Conservation (phyloP, 2,888 invertebrate species). For the Amblyjoppa proteus region DNA sequence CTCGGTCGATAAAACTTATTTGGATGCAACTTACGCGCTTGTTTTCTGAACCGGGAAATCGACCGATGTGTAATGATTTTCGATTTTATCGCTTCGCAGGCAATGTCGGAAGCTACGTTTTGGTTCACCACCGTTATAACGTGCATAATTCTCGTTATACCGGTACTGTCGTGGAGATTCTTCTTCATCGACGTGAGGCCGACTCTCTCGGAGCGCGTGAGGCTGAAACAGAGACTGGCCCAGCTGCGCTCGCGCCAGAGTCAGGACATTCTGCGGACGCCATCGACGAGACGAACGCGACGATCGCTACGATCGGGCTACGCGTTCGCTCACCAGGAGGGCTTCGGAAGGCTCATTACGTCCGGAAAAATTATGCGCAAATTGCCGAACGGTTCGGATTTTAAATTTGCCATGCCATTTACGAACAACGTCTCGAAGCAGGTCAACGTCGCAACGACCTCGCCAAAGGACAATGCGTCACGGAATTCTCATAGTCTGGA, state of each 20-base stretch:
- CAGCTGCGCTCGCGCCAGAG: slow-evolving; percentile 90
- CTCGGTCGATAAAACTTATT: too few relatives aligned
- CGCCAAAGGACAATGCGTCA: slow-evolving; percentile 80
- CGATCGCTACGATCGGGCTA: slow-evolving; percentile 98
- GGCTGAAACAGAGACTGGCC: slow-evolving; percentile 92
- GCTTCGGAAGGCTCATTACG: slow-evolving; percentile 98
- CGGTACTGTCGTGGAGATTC: slow-evolving; percentile 97
- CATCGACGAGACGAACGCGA: slow-evolving; percentile 95
- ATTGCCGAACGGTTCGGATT: slow-evolving; percentile 91
- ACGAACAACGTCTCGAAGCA: slow-evolving; percentile 83
- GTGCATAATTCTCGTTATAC: slow-evolving; percentile 94
- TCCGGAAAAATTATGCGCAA: slow-evolving; percentile 98
- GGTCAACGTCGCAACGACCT: slow-evolving; percentile 80
- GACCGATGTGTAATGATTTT: not conserved
- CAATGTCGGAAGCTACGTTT: slow-evolving; percentile 95
- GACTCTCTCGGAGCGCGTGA: slow-evolving; percentile 95
- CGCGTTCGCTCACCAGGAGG: slow-evolving; percentile 99
- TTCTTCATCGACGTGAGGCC: slow-evolving; percentile 97
- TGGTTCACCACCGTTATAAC: slow-evolving; percentile 94
- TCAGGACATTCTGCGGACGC: slow-evolving; percentile 93
- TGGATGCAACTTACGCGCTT: too few relatives aligned
- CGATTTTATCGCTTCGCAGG: slow-evolving; percentile 85
- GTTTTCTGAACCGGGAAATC: too few relatives aligned
- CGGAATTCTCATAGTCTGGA: slow-evolving; percentile 82
- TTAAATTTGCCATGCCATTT: slow-evolving; percentile 89